A percentile compares a stretch with the other conserved stretches of the same genome.
phyloP scores from a whole-genome alignment of 2,113 vertebrate species.

The Nestor notabilis region DNA sequence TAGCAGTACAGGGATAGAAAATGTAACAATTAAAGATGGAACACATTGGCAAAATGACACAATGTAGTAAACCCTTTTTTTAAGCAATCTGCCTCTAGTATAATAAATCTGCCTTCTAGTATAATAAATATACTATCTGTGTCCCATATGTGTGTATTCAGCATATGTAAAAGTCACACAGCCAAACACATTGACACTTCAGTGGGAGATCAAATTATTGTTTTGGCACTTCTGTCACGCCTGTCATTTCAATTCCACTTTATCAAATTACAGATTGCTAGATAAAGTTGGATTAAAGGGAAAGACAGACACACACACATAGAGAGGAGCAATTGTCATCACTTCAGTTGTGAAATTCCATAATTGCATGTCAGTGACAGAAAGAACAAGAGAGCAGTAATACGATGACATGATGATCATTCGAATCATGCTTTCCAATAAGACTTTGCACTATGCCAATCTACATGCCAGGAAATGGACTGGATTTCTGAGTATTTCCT shows the following conservation, averaged over 20 bases:
- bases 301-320: background rate
- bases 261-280: slow-evolving; percentile 72
- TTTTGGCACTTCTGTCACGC: slow-evolving; percentile 69
- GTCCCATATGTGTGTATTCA: background rate
- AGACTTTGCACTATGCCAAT: background rate
- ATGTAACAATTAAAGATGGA: background rate
- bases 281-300: slow-evolving; percentile 52
- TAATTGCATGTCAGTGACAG: slow-evolving; percentile 68
- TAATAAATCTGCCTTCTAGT: background rate
- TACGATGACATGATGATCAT: background rate
- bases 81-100: background rate
- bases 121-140: background rate
- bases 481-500: background rate
- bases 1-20: background rate
- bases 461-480: background rate
- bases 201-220: slow-evolving; percentile 62
- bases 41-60: background rate
- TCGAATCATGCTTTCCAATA: background rate
- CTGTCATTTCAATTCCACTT: slow-evolving; percentile 71
- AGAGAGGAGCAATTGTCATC: slow-evolving; percentile 36
- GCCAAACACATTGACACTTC: slow-evolving; percentile 32
- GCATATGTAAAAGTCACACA: background rate
- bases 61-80: background rate
- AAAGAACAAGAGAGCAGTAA: slow-evolving; percentile 7
- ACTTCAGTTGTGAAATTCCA: slow-evolving; percentile 53